Percentiles rank a stretch among this genome's conserved stretches.
phyloP scores from a whole-genome alignment of 1,140 invertebrate species.

The Drosophila melanica region DNA sequence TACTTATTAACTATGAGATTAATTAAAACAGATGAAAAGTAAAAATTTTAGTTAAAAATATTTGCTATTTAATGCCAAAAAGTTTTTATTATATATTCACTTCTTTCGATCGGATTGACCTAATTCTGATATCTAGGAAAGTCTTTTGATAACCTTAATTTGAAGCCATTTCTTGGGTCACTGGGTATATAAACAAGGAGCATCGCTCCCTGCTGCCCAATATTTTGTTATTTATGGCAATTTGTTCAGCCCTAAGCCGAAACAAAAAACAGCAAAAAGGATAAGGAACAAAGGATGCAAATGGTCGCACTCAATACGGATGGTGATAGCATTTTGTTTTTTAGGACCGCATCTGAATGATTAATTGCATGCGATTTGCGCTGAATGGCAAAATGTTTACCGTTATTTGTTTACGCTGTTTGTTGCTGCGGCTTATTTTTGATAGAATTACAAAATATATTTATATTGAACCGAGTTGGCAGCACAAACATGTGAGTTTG shows the following conservation, averaged over 20 bases:
- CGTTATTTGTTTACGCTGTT: constrained; percentile 35
- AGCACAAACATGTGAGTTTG: constrained; percentile 10
- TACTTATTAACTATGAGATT: not conserved
- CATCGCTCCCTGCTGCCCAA: constrained; percentile 19
- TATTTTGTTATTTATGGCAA: constrained; percentile 74
- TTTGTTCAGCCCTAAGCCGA: constrained; percentile 37
- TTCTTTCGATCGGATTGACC: not conserved
- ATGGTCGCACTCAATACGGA: constrained; percentile 21
- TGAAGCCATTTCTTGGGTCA: not conserved
- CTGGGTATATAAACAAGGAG: constrained; percentile 17
- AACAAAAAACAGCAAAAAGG: constrained; percentile 34
- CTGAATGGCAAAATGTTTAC: constrained; percentile 54
- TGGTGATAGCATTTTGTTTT: constrained; percentile 45
- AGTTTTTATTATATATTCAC: too few species aligned
- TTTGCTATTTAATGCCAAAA: too few species aligned
- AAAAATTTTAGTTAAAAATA: too few species aligned
- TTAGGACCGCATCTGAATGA: constrained; percentile 51
- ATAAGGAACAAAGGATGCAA: constrained; percentile 40
- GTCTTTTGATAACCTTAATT: not conserved
- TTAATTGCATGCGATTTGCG: constrained; percentile 62
- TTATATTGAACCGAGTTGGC: constrained; percentile 33
- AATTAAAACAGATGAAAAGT: too few species aligned
- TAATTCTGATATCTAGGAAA: not conserved
- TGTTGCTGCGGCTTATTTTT: constrained; percentile 15
- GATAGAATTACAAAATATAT: not conserved